These are phyloP conservation scores for Hyaena hyaena DNA, from an alignment of 2,113 vertebrate genomes.

Conservation along the genomic window DNA sequence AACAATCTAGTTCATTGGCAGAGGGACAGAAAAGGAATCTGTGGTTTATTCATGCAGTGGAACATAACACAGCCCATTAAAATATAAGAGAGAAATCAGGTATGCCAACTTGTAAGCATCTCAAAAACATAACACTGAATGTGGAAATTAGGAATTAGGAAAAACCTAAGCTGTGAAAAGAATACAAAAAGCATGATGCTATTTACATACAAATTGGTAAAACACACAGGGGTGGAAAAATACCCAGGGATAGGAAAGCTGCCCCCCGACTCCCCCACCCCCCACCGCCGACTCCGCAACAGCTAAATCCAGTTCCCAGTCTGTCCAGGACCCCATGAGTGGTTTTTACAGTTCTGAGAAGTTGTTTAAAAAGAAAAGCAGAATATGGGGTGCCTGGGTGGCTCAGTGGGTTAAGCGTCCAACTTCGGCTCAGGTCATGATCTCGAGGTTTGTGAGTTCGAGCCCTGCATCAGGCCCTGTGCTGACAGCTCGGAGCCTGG, in stretches of 20 bases:
- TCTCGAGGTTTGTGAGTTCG: too few species aligned
- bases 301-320: not conserved
- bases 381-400: too few species aligned
- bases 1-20: not conserved
- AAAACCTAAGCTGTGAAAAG: not conserved
- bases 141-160: too few species aligned
- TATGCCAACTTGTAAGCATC: not conserved
- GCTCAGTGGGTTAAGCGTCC: too few species aligned
- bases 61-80: not conserved
- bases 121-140: not conserved
- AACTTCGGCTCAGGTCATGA: too few species aligned
- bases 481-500: too few species aligned
- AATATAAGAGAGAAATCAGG: not conserved
- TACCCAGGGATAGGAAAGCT: not conserved
- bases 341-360: slow-evolving; percentile 10
- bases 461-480: too few species aligned
- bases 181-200: not conserved
- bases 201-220: not conserved
- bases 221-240: not conserved
- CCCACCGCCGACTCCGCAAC: not conserved
- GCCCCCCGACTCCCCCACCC: not conserved
- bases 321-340: not conserved
- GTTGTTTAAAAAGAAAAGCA: not conserved
- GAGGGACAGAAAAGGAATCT: not conserved
- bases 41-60: not conserved